Base-by-base conservation (phyloP, 2,797 vertebrate genomes). In the Danio tinwini region DNA sequence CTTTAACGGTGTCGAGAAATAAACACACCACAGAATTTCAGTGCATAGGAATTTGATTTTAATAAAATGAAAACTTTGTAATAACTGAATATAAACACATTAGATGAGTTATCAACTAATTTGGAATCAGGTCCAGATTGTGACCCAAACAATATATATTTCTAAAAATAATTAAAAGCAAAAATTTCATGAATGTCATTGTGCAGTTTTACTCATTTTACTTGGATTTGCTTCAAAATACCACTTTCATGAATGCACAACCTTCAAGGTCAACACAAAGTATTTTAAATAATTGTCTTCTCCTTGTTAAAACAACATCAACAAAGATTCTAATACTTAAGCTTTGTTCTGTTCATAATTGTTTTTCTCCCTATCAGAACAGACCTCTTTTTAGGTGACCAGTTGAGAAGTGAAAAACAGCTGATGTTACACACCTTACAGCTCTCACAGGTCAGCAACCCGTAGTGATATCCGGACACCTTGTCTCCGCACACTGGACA, bases 401-500 rank as follows among this genome's bases (percentile, higher is more conserved):
- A 42, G 50, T 70, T 17, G 14, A 73, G 55, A 73, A 47, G 56
- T 62, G 74, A 17, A 52, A 62, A 62, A 74, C 72, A 52, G 29
- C 44, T 39, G 29, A 67, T 58, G 19, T 59, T 52, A 76, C 93
- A 73, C 90, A 99, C 98, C 98, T 99, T 99, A 95, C 98, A 99
- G 89, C 98, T 99, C 91, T 99, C 98, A 85, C 98, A 99, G 91
- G 98, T 99, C 89, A 99, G 94, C 49, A 99, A 96, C 86, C 98
- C 98, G 45, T 99, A 99, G 88, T 99, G 98, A 90, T 99, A 99
- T 29, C 98, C 98, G 73, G 98, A 99, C 82, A 99, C 98, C 91
- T 98, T 98, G 91, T 99, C 98, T 89, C 97, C 98, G 80, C 97
- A 99, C 83, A 99, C 98, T 2, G 98, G 98, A 91, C 98, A 99